Percentiles rank a stretch among this genome's conserved stretches.
Evolutionary conservation across 2,113 vertebrate genomes (phyloP).

Genomic region (Onychostoma macrolepis): DNA sequence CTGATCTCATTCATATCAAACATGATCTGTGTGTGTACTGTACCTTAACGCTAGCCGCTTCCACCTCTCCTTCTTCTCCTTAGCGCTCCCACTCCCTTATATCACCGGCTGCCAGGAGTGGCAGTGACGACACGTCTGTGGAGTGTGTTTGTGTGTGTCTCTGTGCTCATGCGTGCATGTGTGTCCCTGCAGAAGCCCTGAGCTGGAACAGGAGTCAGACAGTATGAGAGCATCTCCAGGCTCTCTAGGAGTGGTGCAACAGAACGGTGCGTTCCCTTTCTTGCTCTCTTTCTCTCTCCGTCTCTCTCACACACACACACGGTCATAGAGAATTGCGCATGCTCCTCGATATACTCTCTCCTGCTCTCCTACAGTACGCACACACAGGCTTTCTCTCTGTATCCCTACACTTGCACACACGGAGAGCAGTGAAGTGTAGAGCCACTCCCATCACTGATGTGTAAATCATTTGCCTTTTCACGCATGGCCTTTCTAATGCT

Average conservation of each 20-base stretch:
- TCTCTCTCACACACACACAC: constrained; percentile 17
- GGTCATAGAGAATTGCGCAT: constrained; percentile 9
- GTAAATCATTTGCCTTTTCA: constrained; percentile 61
- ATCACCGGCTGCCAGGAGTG: constrained; percentile 59
- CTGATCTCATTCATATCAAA: constrained; percentile 41
- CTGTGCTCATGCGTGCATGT: constrained; percentile 32
- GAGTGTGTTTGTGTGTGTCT: constrained; percentile 42
- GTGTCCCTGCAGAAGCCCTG: constrained; percentile 60
- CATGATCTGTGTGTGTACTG: constrained; percentile 40
- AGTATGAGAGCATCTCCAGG: constrained; percentile 49
- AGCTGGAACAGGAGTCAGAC: constrained; percentile 44
- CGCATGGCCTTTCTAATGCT: constrained; percentile 13
- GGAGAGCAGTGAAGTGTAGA: constrained; percentile 25
- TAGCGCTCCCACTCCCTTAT: constrained; percentile 46
- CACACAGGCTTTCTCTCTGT: constrained; percentile 31
- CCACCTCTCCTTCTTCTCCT: constrained; percentile 54
- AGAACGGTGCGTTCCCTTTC: constrained; percentile 46
- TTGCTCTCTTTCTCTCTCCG: constrained; percentile 31
- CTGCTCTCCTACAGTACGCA: constrained; percentile 39
- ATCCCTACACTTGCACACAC: neutral
- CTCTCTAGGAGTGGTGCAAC: constrained; percentile 47
- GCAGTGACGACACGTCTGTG: constrained; percentile 61
- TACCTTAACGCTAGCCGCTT: constrained; percentile 63
- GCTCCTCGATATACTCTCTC: constrained; percentile 21
- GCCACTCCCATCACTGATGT: constrained; percentile 56